Evolutionary conservation across 1,140 invertebrate species (phyloP), one percentile per base, ranked within the genome.

Genomic region (Pararge aegeria): DNA sequence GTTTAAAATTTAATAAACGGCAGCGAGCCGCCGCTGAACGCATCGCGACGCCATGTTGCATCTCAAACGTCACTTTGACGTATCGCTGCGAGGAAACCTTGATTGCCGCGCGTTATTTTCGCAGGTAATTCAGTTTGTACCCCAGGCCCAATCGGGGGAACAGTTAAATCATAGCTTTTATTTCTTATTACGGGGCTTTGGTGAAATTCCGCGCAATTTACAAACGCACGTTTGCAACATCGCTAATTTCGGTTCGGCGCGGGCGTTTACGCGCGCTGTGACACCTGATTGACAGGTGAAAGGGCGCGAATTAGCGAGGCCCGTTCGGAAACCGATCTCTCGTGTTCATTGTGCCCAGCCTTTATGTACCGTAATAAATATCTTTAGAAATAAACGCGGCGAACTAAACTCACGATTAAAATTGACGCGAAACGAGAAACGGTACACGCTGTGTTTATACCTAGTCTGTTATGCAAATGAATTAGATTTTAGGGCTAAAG

Each of bases 251-350:
- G 67, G 73, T 58, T 67, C 55, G 59, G 72, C 76, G 74, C 66
- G 67, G 66, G 65, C 66, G 72, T 72, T 68, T 71, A 66, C 69
- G 68, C 62, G 64, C 58, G 61, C 64, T 52, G 49, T 66, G 83
- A 85, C 80, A 75, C 62, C 56, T 87, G 85, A 88, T 86, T 87
- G 85, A 88, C 85, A 64, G 79, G 78, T 82, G 77, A 85, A 88
- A 88, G 82, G 74, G 79, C 78, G 79, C 74, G 79, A 86, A 86
- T 85, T 87, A 77, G 71, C 55, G 64, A 62, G 53, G 58, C 18
- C 59, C 61, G 67, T 61, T 64, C 70, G 62, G 64, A 59, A 66
- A 71, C 67, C 69, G 67, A 60, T 53, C 57, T 58, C 37, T 54
- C 55, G 40, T 37, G 37, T 18, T 42, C 38, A 46, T 44, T 46